A percentile compares a stretch with the other conserved stretches of the same genome.
phyloP scores from a whole-genome alignment of 2,113 vertebrate genomes.

The Lycocorax pyrrhopterus region DNA sequence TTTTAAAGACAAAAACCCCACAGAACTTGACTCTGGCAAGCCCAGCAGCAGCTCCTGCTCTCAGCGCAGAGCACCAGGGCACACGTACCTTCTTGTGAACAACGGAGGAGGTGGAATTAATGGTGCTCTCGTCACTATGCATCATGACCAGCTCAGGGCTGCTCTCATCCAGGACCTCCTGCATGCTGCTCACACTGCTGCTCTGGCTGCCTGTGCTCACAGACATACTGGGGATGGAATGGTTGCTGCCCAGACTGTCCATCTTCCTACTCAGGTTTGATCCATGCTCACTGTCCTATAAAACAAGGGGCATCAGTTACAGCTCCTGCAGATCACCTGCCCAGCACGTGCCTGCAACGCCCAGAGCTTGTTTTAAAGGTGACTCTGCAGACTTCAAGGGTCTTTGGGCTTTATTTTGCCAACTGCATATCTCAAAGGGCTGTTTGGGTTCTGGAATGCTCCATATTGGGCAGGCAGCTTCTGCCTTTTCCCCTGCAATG shows the following conservation, averaged over 20 bases:
- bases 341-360: not conserved
- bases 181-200: conserved; percentile 98
- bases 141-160: conserved; percentile 85
- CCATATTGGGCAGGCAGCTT: not conserved
- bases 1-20: not conserved
- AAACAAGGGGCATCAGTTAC: conserved; percentile 63
- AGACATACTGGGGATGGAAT: conserved; percentile 94
- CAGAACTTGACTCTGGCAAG: not conserved
- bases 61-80: not conserved
- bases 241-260: conserved; percentile 98
- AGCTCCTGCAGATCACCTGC: not conserved
- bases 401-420: not conserved
- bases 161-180: conserved; percentile 93
- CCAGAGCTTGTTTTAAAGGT: conserved; percentile 23
- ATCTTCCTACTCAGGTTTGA: conserved; percentile 83
- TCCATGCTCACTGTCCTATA: conserved; percentile 92
- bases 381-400: not conserved
- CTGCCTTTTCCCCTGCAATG: not conserved
- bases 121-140: conserved; percentile 83
- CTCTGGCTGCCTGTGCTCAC: conserved; percentile 95
- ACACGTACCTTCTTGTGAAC: conserved; percentile 87
- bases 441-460: not conserved
- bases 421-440: not conserved
- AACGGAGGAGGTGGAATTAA: conserved; percentile 79
- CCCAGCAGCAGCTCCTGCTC: not conserved